phyloP scores from a whole-genome alignment of 2,113 vertebrate genomes.

The Ariopsis seemanni region DNA sequence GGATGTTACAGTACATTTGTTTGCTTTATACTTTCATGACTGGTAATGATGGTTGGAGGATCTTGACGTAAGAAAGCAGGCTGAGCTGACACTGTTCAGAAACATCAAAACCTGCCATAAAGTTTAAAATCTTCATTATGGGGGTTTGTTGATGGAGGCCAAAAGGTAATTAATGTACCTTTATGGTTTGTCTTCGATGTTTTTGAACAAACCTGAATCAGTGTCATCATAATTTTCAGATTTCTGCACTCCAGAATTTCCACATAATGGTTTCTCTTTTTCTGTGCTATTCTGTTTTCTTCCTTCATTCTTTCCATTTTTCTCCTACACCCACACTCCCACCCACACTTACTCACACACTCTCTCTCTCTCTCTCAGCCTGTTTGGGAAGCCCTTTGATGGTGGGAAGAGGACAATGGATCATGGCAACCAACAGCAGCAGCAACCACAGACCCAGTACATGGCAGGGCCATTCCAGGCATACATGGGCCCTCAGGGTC shows the following conservation, averaged over 20 bases:
- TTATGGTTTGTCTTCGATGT: not conserved
- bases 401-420: conserved; percentile 83
- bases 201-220: not conserved
- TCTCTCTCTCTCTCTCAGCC: conserved; percentile 59
- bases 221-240: not conserved
- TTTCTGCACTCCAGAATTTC: not conserved
- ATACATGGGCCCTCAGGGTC: conserved; percentile 32
- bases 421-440: conserved; percentile 78
- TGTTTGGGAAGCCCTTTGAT: conserved; percentile 80
- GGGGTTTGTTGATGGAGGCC: not conserved
- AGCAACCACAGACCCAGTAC: conserved; percentile 58
- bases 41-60: not conserved
- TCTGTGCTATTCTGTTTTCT: not conserved
- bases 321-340: too few relatives aligned
- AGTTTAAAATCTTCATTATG: not conserved
- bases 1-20: not conserved
- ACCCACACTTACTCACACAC: conserved; percentile 4
- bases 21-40: conserved; percentile 9
- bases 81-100: not conserved
- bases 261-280: not conserved
- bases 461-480: conserved; percentile 57
- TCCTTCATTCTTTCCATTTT: not conserved
- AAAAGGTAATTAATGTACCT: not conserved
- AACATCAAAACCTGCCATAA: not conserved
- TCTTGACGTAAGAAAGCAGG: not conserved